Conservation (phyloP, 1,140 invertebrate genomes). For the Drosophila athabasca region DNA sequence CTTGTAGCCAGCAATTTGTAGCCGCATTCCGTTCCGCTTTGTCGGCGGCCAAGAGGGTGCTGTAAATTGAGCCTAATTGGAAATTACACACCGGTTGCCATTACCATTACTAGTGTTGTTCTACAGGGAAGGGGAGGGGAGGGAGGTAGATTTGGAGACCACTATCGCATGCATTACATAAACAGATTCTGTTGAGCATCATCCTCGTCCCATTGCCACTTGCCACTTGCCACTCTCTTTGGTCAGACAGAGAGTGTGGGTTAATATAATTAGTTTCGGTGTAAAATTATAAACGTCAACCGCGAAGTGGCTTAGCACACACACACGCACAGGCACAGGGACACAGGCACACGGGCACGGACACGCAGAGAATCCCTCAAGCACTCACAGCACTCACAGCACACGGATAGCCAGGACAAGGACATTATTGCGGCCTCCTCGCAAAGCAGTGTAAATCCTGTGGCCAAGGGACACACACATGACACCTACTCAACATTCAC, state of each 20-base stretch:
- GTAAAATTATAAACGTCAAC: slow-evolving; percentile 75
- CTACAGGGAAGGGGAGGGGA: slow-evolving; percentile 2
- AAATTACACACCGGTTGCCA: slow-evolving; percentile 70
- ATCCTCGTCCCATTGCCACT: slow-evolving; percentile 17
- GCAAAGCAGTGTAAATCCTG: slow-evolving; percentile 63
- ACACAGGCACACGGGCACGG: neutral
- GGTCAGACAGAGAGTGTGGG: slow-evolving; percentile 14
- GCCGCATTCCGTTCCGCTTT: slow-evolving; percentile 43
- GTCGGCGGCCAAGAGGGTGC: slow-evolving; percentile 12
- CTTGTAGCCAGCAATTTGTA: slow-evolving; percentile 41
- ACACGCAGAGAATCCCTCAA: slow-evolving; percentile 1
- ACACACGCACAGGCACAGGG: slow-evolving; percentile 7
- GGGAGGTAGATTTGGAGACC: slow-evolving; percentile 3
- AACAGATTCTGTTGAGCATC: slow-evolving; percentile 67
- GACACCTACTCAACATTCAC: slow-evolving; percentile 1
- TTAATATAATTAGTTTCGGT: slow-evolving; percentile 80
- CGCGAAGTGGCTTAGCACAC: slow-evolving; percentile 40
- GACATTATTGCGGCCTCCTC: slow-evolving; percentile 51
- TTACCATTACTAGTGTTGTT: slow-evolving; percentile 25
- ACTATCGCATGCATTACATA: slow-evolving; percentile 78
- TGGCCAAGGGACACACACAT: slow-evolving; percentile 35
- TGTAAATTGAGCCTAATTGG: slow-evolving; percentile 78
- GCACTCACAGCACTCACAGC: slow-evolving; percentile 5
- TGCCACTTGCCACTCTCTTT: neutral
- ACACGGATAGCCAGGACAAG: slow-evolving; percentile 20